Base-by-base conservation (phyloP, 2,113 vertebrate species). In the Prunella himalayana region DNA sequence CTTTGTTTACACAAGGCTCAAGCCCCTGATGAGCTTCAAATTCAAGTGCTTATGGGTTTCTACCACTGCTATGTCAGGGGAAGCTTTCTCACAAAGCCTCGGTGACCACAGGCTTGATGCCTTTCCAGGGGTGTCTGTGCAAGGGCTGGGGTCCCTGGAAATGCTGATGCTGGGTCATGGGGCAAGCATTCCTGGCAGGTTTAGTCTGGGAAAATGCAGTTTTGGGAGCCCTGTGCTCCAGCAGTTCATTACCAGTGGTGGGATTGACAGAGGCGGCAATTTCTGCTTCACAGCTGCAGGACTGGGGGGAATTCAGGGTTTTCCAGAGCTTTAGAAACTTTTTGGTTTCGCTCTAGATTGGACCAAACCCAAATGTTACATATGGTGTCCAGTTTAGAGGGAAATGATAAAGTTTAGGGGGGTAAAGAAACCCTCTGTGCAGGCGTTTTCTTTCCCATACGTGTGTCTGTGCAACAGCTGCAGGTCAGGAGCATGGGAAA, bases 181-280 rank as follows among this genome's bases (percentile, higher is more conserved):
- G 86, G 86, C 88, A 94, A 91, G 88, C 17, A 9, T 92, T 97
- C 88, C 96, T 97, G 96, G 95, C 96, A 97, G 92, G 92, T 95
- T 81, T 90, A 75, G 51, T 90, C 96, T 97, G 95, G 95, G 95
- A 96, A 96, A 96, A 94, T 37, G 86, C 61, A 75, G 80, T 86
- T 94, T 81, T 83, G 92, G 82, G 88, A 97, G 91, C 69, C 69
- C 88, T 90, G 76, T 81, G 80, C 88, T 96, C 92, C 86, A 90
- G 88, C 88, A 96, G 91, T 86, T 97, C 95, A 96, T 97, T 90
- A 88, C 47, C 11, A 86, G 86, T 0, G 6, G 76, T 88, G 88
- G 91, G 92, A 95, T 13, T 83, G 94, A 97, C 92, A 95, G 86
- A 95, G 80, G 91, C 21, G 0, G 88, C 56, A 88, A 56, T 81